Evolutionary conservation across 1,140 invertebrate genomes (phyloP).

Genomic region (Nasonia longicornis): DNA sequence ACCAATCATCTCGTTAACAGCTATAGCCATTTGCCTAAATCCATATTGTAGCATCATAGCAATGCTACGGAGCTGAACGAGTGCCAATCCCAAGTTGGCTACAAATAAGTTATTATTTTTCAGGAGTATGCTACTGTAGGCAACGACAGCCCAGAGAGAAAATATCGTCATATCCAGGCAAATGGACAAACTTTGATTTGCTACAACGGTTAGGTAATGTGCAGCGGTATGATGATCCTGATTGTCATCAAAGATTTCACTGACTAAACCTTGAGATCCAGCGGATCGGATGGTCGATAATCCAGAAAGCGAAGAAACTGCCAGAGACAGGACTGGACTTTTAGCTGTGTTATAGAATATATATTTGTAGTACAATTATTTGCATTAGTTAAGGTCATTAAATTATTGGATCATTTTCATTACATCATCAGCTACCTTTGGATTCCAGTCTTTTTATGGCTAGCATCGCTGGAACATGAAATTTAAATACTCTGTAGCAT

Average conservation of each 20-base stretch:
- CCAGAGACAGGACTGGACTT: slow-evolving; percentile 82
- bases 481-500: slow-evolving; percentile 77
- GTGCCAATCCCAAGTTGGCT: slow-evolving; percentile 81
- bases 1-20: slow-evolving; percentile 84
- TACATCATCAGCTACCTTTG: slow-evolving; percentile 71
- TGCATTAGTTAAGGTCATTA: neutral
- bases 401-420: neutral
- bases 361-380: neutral
- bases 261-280: slow-evolving; percentile 76
- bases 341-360: slow-evolving; percentile 64
- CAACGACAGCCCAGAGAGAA: neutral
- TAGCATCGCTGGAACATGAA: slow-evolving; percentile 83
- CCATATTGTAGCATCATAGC: neutral
- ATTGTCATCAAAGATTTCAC: slow-evolving; percentile 77
- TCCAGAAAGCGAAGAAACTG: slow-evolving; percentile 82
- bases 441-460: slow-evolving; percentile 86
- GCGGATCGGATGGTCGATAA: slow-evolving; percentile 84
- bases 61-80: slow-evolving; percentile 80
- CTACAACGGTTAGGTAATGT: slow-evolving; percentile 80
- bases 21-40: slow-evolving; percentile 79
- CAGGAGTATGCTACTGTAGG: neutral
- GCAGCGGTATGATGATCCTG: slow-evolving; percentile 74
- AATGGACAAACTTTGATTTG: neutral
- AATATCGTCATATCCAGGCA: slow-evolving; percentile 69
- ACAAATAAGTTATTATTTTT: slow-evolving; percentile 50